phyloP scores from a whole-genome alignment of 2,113 vertebrate genomes.

The Anhinga anhinga region DNA sequence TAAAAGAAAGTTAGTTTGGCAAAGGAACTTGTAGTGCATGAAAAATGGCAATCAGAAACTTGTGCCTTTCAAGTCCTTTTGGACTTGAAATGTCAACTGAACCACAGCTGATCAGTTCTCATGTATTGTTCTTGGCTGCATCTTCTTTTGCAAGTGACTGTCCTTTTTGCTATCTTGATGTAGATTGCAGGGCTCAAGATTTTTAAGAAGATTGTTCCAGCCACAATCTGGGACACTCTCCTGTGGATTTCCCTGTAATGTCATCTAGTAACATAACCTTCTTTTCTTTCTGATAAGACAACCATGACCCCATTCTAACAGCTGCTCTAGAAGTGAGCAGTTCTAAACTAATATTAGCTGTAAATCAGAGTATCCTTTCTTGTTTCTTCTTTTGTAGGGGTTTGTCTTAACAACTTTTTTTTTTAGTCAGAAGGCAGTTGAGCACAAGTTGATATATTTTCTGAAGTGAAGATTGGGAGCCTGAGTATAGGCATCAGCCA shows the following conservation, averaged over 20 bases:
- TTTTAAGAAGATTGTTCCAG: conserved; percentile 14
- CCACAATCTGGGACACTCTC: not conserved
- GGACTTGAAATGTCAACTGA: not conserved
- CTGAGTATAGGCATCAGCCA: not conserved
- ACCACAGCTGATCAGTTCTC: not conserved
- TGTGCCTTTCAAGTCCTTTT: not conserved
- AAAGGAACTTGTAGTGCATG: not conserved
- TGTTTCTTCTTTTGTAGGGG: not conserved
- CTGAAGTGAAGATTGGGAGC: not conserved
- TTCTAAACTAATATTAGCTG: not conserved
- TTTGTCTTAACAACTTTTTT: not conserved
- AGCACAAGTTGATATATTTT: not conserved
- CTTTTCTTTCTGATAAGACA: not conserved
- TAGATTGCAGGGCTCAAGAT: not conserved
- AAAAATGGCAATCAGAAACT: not conserved
- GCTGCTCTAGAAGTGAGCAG: not conserved
- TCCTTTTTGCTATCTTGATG: not conserved
- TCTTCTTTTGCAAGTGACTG: conserved; percentile 9
- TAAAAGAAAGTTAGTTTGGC: not conserved
- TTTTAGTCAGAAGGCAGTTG: not conserved
- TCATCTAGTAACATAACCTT: not conserved
- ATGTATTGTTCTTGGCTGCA: not conserved
- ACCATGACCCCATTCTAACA: not conserved
- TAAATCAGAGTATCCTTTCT: not conserved
- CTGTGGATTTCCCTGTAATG: not conserved